Percentiles rank a stretch among this genome's conserved stretches.
Conservation (phyloP, 1,140 invertebrate genomes). For the Amyelois transitella region DNA sequence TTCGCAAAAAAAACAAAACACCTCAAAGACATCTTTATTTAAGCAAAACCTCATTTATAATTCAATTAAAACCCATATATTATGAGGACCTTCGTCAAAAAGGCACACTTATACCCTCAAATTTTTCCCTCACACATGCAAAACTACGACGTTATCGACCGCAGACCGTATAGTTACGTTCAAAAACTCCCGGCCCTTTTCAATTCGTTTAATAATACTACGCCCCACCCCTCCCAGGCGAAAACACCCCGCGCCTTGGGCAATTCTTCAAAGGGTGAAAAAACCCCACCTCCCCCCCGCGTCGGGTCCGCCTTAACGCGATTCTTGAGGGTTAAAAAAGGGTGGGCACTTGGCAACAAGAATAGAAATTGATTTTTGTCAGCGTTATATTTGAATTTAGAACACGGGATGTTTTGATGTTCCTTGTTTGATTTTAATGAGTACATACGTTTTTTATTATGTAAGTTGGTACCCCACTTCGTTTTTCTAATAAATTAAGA, state of each 20-base stretch:
- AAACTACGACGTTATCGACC: slow-evolving; percentile 21
- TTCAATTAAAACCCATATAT: not conserved
- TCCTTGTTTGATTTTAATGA: not conserved
- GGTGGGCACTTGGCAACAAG: slow-evolving; percentile 67
- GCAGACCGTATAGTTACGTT: slow-evolving; percentile 19
- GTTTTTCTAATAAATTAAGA: too few relatives aligned
- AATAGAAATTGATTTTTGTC: slow-evolving; percentile 39
- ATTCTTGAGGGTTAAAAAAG: slow-evolving; percentile 70
- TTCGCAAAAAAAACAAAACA: too few relatives aligned
- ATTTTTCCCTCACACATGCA: not conserved
- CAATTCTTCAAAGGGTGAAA: slow-evolving; percentile 73
- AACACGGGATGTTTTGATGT: not conserved
- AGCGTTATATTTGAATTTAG: slow-evolving; percentile 23
- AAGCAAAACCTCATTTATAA: too few relatives aligned
- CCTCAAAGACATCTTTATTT: not conserved
- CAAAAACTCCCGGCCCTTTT: slow-evolving; percentile 63
- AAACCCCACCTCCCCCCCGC: slow-evolving; percentile 46
- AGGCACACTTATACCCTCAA: not conserved
- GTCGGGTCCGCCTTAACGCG: slow-evolving; percentile 56
- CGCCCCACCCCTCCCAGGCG: slow-evolving; percentile 20
- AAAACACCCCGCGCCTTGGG: slow-evolving; percentile 59
- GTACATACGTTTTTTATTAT: not conserved
- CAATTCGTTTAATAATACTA: slow-evolving; percentile 55
- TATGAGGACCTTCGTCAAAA: slow-evolving; percentile 1
- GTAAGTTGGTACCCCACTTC: not conserved